Evolutionary conservation across 2,888 invertebrate genomes (phyloP), one percentile per base, ranked within the genome.

Genomic region (Conomelus anceps): DNA sequence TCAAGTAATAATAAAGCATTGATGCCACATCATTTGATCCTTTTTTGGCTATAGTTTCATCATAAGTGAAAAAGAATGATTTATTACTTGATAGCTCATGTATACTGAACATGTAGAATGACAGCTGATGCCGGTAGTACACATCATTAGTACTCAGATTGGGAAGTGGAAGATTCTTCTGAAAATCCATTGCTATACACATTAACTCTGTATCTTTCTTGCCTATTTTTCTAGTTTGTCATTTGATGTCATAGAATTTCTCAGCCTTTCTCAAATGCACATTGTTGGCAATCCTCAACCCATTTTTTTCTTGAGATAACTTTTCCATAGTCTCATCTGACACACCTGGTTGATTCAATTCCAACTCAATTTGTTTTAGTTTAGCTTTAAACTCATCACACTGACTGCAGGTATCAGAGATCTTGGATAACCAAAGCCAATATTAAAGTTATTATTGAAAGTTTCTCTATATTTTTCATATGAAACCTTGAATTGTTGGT

Each of bases 41-140:
- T 89, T 91, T 91, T 90, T 91, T 91, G 20, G 91, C 91, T n/a
- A 90, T 90, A 41, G 87, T 90, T 90, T 92, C 91, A 85, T 90
- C 90, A 90, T 91, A 91, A 84, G 89, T 90, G 85, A 91, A 91
- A 89, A 91, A 91, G 88, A 87, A 88, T 88, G 89, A 89, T 24
- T 90, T 86, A 23, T 41, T 88, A 63, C 88, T 89, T 1, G 89
- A 88, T 85, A 90, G 89, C 86, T 89, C 90, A 86, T 90, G 89
- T 20, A 90, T 88, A 23, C 90, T 90, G 84, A 90, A 90, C 87
- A 89, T 90, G 29, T 85, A 89, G 20, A 89, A 89, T 22, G 89
- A 89, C 20, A 90, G 84, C 85, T 90, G 89, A 17, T 90, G 87
- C 24, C 87, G 84, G 85, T 89, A 90, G 87, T 90, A 90, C 4